These are phyloP conservation scores for Cantharis nigra DNA, from an alignment of 2,888 invertebrate genomes.

Conservation along the genomic window DNA sequence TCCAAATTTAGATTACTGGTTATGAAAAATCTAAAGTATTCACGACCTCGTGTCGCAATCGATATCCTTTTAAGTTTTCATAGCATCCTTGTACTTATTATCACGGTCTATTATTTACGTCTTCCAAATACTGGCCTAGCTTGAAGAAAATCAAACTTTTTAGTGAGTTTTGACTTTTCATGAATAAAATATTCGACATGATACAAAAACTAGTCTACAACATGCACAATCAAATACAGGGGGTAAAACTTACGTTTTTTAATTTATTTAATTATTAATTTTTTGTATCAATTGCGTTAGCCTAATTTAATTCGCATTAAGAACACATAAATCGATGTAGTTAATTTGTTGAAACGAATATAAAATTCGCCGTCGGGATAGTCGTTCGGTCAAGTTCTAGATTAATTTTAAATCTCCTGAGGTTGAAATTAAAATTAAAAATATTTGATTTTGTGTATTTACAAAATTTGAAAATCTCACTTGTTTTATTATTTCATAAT, in stretches of 20 bases:
- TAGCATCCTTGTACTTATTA: not conserved
- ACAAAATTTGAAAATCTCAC: not conserved
- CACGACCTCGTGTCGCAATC: not conserved
- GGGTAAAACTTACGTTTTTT: too few species aligned
- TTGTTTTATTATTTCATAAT: not conserved
- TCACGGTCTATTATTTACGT: not conserved
- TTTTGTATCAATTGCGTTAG: not conserved
- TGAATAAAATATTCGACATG: not conserved
- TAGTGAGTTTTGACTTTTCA: not conserved
- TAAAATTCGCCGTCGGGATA: too few species aligned
- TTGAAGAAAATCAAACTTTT: not conserved
- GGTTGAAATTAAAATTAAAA: too few species aligned
- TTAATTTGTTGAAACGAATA: not conserved
- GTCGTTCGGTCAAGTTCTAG: too few species aligned
- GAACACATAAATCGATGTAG: not conserved
- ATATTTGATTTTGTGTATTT: not conserved
- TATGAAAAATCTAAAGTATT: not conserved
- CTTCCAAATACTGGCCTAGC: not conserved
- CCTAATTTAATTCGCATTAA: not conserved
- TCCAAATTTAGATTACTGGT: not conserved
- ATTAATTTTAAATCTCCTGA: too few species aligned
- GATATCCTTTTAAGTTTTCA: not conserved
- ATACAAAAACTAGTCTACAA: too few species aligned
- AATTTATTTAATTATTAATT: not conserved
- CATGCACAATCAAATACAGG: too few species aligned